Conservation (phyloP, 2,888 invertebrate genomes). For the Biston betularia region DNA sequence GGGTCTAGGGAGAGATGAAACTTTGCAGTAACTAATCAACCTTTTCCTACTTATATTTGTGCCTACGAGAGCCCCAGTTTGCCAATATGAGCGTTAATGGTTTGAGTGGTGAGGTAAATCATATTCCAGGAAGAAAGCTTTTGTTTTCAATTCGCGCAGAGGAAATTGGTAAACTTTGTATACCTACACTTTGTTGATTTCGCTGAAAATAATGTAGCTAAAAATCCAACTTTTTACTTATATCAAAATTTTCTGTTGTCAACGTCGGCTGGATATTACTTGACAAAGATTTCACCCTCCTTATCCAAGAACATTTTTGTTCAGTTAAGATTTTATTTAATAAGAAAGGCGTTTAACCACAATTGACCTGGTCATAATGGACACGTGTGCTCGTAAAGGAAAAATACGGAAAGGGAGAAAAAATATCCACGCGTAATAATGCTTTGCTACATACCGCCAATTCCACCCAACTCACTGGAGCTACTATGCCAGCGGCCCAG, state of each 20-base stretch:
- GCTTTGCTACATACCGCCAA: too few species aligned
- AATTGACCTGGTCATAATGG: too few species aligned
- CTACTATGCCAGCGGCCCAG: too few species aligned
- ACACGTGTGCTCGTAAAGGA: too few species aligned
- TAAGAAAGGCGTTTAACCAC: too few species aligned
- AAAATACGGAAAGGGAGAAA: too few species aligned
- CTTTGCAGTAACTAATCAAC: slow-evolving; percentile 70
- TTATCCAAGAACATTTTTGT: background rate
- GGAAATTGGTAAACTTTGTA: slow-evolving; percentile 32
- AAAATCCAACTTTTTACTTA: background rate
- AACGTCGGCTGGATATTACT: too few species aligned
- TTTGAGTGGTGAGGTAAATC: slow-evolving; percentile 47
- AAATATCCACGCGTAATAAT: too few species aligned
- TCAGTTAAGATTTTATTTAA: too few species aligned
- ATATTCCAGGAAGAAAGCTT: slow-evolving; percentile 38
- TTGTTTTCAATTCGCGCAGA: slow-evolving; percentile 33
- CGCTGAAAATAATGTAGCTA: slow-evolving; percentile 13
- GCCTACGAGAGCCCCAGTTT: slow-evolving; percentile 24
- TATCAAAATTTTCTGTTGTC: background rate
- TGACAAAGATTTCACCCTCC: too few species aligned
- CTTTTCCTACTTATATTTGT: slow-evolving; percentile 55
- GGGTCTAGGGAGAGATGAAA: slow-evolving; percentile 54
- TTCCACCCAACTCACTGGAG: too few species aligned
- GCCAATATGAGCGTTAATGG: slow-evolving; percentile 54
- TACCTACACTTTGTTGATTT: slow-evolving; percentile 19